Evolutionary conservation across 2,113 vertebrate genomes (phyloP), one percentile per base, ranked within the genome.

Genomic region (Actenoides hombroni): DNA sequence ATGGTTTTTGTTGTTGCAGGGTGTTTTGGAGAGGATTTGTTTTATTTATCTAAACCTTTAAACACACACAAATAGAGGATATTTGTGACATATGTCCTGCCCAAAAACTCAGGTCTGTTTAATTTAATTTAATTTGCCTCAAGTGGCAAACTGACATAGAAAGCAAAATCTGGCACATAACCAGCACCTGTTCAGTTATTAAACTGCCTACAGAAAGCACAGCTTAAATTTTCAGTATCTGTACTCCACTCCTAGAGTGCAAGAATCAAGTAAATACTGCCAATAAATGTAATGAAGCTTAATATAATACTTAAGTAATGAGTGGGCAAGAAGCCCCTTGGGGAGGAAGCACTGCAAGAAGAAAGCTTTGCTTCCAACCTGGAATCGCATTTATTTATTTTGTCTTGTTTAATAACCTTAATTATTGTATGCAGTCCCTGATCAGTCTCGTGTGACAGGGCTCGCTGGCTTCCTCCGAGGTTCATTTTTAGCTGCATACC

Each of bases 321-420:
- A 93, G 68, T 5, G 25, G 80, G 73, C 69, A 91, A 86, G 70
- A 79, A 93, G 71, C 33, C 71, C 60, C 74, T 54, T n/a, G 13
- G 64, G 21, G 60, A 94, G 17, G 59, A 77, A 91, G 65, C 37
- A 29, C 42, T 57, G 33, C 28, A 54, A 77, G 79, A 78, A 56
- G 42, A 75, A 59, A 69, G 67, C 33, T 93, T 70, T 70, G 48
- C 71, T 80, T 80, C 90, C 75, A 77, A 44, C 21, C 59, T 79
- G 87, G 82, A 96, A 88, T 64, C 2, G 0, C 48, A 84, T 46
- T 64, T 86, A 91, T 91, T 96, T 94, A 84, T 89, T 93, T 93
- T 23, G 69, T 33, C 81, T 54, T 85, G 73, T 91, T 95, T 92
- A 85, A 95, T 94, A 94, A 92, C 79, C 83, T 79, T 92, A 73